phyloP scores from a whole-genome alignment of 1,140 invertebrate genomes.

The Trichonephila clavata region DNA sequence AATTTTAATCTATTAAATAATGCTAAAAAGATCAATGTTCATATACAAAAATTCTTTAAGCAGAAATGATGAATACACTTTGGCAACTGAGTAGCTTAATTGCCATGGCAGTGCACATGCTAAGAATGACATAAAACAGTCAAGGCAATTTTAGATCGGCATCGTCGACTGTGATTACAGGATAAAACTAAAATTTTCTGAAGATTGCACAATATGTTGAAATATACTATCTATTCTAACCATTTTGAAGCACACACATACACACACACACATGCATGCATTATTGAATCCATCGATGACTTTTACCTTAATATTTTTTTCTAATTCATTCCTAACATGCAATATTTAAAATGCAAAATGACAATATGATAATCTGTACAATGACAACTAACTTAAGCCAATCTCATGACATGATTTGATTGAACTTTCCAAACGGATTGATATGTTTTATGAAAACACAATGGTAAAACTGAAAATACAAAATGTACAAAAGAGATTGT shows the following conservation, averaged over 20 bases:
- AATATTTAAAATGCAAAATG: background rate
- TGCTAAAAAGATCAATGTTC: background rate
- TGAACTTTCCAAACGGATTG: background rate
- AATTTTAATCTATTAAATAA: background rate
- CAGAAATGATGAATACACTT: background rate
- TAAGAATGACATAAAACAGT: background rate
- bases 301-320: background rate
- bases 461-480: background rate
- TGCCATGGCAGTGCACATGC: background rate
- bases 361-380: background rate
- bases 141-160: background rate
- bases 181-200: background rate
- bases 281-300: background rate
- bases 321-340: background rate
- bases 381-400: background rate
- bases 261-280: background rate
- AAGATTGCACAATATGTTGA: background rate
- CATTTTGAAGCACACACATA: background rate
- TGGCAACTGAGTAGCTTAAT: background rate
- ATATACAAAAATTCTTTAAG: background rate
- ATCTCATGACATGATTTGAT: background rate
- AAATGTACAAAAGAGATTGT: background rate
- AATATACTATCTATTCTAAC: background rate
- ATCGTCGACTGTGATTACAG: background rate
- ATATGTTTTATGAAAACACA: conserved; percentile 13